Conservation (phyloP, 2,113 vertebrate species). For the Tursiops truncatus region DNA sequence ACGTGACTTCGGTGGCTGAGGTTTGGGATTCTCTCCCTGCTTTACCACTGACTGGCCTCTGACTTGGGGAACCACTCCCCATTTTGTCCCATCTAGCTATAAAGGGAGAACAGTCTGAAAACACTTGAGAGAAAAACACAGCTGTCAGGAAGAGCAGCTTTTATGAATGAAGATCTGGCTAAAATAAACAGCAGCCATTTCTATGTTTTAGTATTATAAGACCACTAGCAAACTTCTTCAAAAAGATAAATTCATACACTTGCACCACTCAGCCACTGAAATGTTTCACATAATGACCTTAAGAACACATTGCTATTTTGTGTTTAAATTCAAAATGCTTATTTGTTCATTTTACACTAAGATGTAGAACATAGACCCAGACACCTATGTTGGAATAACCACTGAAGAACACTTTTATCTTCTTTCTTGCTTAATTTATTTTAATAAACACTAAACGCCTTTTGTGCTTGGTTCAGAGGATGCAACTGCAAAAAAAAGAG, state of each 20-base stretch:
- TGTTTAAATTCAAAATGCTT: neutral
- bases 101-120: neutral
- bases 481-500: neutral
- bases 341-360: neutral
- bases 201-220: neutral
- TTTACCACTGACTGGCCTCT: neutral
- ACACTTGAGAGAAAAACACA: neutral
- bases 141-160: slow-evolving; percentile 33
- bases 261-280: neutral
- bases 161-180: slow-evolving; percentile 57
- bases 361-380: neutral
- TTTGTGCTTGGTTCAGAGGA: neutral
- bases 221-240: slow-evolving; percentile 1
- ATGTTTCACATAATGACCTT: neutral
- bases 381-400: neutral
- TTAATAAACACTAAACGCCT: neutral
- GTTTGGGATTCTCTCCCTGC: neutral
- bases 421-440: neutral
- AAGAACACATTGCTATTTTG: neutral
- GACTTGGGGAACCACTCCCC: neutral
- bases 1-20: neutral
- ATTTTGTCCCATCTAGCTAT: neutral
- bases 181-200: slow-evolving; percentile 49
- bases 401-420: neutral
- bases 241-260: neutral